A percentile compares a stretch with the other conserved stretches of the same genome.
Evolutionary conservation across 2,113 vertebrate species (phyloP).

Genomic region (Ailurus styani): DNA sequence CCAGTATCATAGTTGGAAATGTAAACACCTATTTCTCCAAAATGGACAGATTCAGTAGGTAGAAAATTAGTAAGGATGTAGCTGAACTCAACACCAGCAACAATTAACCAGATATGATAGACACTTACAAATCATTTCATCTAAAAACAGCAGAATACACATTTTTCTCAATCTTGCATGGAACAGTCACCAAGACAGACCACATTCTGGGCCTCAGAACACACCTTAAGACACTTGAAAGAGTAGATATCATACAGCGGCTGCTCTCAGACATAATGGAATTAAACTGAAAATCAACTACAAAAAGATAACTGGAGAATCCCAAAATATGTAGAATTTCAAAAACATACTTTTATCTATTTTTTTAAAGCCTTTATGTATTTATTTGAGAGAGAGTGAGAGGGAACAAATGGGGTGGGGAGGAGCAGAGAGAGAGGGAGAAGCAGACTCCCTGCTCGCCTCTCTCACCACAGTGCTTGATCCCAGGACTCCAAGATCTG

Average conservation of each 20-base stretch:
- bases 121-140: neutral
- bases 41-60: neutral
- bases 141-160: neutral
- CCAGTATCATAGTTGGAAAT: neutral
- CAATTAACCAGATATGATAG: neutral
- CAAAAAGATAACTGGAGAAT: neutral
- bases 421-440: neutral
- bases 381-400: neutral
- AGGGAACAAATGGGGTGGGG: neutral
- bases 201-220: neutral
- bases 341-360: neutral
- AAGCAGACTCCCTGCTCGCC: neutral
- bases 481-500: neutral
- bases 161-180: neutral
- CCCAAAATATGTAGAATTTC: neutral
- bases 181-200: neutral
- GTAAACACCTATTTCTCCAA: neutral
- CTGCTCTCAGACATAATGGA: neutral
- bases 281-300: neutral
- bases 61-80: neutral
- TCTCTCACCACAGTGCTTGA: neutral
- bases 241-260: neutral
- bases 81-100: neutral
- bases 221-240: neutral
- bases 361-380: neutral